Percentiles rank a stretch among this genome's conserved stretches.
Evolutionary conservation across 2,113 vertebrate genomes (phyloP).

Genomic region (Anoplopoma fimbria): DNA sequence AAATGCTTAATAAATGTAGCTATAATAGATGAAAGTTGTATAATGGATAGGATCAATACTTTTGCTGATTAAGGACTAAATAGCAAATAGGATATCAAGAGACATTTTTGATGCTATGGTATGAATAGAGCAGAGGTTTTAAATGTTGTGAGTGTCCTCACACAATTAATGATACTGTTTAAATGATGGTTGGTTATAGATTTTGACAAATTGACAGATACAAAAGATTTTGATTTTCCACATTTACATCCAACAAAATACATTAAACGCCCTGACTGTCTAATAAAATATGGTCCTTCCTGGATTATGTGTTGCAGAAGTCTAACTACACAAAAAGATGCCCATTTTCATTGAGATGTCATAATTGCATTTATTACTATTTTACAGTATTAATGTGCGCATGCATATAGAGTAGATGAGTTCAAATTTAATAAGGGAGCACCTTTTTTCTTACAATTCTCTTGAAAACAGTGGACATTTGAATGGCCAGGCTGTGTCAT

Average conservation of each 20-base stretch:
- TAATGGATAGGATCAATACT: background rate
- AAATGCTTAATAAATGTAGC: background rate
- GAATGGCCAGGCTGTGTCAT: background rate
- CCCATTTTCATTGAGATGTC: too few species aligned
- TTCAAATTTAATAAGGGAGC: background rate
- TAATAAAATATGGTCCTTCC: background rate
- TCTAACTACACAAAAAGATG: background rate
- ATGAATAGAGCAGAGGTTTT: too few species aligned
- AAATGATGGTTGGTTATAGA: too few species aligned
- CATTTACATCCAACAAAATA: background rate
- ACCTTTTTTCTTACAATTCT: background rate
- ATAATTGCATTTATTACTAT: background rate
- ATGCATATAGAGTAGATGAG: background rate
- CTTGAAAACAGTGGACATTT: background rate
- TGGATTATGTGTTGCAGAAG: background rate
- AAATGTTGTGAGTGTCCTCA: too few species aligned
- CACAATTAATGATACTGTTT: too few species aligned
- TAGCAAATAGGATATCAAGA: background rate
- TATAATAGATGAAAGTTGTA: background rate
- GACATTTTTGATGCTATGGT: background rate
- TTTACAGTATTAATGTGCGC: background rate
- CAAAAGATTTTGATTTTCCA: background rate
- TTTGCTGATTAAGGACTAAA: background rate
- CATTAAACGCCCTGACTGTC: background rate
- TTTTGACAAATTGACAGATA: background rate